A percentile compares a stretch with the other conserved stretches of the same genome.
These are phyloP conservation scores for Thymelicus acteon DNA, from an alignment of 2,888 invertebrate species.

Conservation along the genomic window DNA sequence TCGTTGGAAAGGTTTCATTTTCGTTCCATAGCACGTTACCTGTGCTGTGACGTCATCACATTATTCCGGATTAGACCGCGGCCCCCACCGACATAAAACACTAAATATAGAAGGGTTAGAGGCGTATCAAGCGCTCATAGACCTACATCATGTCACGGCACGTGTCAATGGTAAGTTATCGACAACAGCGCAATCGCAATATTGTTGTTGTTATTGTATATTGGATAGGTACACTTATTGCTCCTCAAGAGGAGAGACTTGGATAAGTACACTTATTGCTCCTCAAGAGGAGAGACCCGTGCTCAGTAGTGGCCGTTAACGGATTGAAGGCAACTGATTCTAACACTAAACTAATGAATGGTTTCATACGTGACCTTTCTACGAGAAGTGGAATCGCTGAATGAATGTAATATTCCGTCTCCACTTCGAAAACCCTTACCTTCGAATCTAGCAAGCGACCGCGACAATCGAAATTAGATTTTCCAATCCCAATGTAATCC, in stretches of 20 bases:
- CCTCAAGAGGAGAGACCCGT: too few species aligned
- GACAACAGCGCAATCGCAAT: background rate
- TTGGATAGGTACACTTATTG: too few species aligned
- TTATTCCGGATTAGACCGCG: conserved; percentile 32
- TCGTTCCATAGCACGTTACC: conserved; percentile 34
- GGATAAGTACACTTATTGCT: too few species aligned
- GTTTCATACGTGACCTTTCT: too few species aligned
- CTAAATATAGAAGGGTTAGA: conserved; percentile 38
- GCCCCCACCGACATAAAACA: conserved; percentile 36
- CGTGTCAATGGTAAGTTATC: background rate
- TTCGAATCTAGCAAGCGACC: conserved; percentile 6
- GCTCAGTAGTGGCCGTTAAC: too few species aligned
- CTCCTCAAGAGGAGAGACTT: too few species aligned
- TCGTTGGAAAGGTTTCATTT: conserved; percentile 35
- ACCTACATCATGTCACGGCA: background rate
- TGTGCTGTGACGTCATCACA: conserved; percentile 38
- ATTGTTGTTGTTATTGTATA: background rate
- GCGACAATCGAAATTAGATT: conserved; percentile 29
- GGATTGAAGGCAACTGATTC: too few species aligned
- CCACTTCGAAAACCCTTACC: background rate
- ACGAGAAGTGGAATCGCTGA: background rate
- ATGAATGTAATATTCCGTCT: conserved; percentile 10
- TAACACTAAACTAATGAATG: too few species aligned
- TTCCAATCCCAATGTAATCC: conserved; percentile 29
- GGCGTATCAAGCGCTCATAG: background rate